Evolutionary conservation across 2,113 vertebrate species (phyloP).

Genomic region (Takifugu flavidus): DNA sequence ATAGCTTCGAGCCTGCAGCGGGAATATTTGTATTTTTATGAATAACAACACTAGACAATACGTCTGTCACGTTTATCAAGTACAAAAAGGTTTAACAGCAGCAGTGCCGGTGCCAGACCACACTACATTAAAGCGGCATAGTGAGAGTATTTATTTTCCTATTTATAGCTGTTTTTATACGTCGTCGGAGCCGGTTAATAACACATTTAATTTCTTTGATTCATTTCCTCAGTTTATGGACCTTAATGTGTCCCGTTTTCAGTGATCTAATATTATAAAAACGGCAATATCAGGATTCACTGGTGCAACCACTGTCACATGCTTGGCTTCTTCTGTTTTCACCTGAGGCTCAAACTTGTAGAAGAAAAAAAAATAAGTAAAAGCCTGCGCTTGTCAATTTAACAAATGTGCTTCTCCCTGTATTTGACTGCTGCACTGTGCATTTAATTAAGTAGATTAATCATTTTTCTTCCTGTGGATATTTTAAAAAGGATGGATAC

Average conservation of each 20-base stretch:
- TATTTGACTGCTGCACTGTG: slow-evolving; percentile 1
- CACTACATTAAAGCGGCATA: slow-evolving; percentile 59
- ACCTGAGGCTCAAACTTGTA: slow-evolving; percentile 26
- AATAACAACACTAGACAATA: slow-evolving; percentile 42
- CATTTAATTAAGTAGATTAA: slow-evolving; percentile 18
- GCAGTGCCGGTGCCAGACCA: slow-evolving; percentile 25
- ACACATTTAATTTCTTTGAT: background rate
- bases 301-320: slow-evolving; percentile 32
- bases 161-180: slow-evolving; percentile 49
- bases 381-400: slow-evolving; percentile 12
- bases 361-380: no score
- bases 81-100: background rate
- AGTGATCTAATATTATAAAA: background rate
- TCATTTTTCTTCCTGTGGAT: slow-evolving; percentile 13
- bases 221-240: slow-evolving; percentile 1
- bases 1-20: slow-evolving; percentile 16
- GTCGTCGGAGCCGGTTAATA: background rate
- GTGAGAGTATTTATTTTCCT: slow-evolving; percentile 65
- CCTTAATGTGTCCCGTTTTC: background rate
- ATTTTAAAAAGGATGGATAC: slow-evolving; percentile 5
- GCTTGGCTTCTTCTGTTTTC: slow-evolving; percentile 46
- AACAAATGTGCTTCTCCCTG: slow-evolving; percentile 21
- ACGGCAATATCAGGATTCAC: background rate
- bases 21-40: slow-evolving; percentile 14
- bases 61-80: no score